phyloP scores from a whole-genome alignment of 2,888 invertebrate species.

The Polyommatus iphigenia region DNA sequence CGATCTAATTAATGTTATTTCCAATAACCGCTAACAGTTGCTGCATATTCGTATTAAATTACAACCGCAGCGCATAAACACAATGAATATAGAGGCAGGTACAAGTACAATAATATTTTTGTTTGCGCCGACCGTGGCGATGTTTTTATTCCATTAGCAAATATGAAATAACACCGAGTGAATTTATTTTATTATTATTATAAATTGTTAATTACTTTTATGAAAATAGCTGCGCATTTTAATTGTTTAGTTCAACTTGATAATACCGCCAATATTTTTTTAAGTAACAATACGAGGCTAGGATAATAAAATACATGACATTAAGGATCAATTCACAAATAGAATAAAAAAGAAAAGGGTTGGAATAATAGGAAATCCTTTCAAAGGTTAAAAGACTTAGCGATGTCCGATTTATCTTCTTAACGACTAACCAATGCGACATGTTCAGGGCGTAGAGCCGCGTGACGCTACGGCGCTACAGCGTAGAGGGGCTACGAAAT shows the following conservation, averaged over 20 bases:
- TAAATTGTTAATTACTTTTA: not conserved
- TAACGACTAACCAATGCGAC: conserved; percentile 70
- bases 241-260: not conserved
- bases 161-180: not conserved
- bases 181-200: conserved; percentile 1
- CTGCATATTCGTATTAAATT: conserved; percentile 14
- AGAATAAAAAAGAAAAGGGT: conserved; percentile 25
- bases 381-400: conserved; percentile 65
- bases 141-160: conserved; percentile 23
- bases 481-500: not conserved
- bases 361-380: conserved; percentile 41
- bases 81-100: not conserved
- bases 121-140: not conserved
- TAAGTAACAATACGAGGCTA: not conserved
- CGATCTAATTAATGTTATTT: conserved; percentile 21
- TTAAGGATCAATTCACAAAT: conserved; percentile 39
- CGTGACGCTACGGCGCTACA: conserved; percentile 35
- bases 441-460: conserved; percentile 47
- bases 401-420: conserved; percentile 69
- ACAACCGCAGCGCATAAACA: conserved; percentile 6
- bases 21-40: not conserved
- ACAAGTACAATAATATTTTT: not conserved
- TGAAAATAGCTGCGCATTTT: not conserved
- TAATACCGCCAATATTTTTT: not conserved
- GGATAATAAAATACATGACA: not conserved